These are phyloP conservation scores for Lutjanus argentimaculatus DNA, from an alignment of 2,797 vertebrate genomes.

Conservation along the genomic window DNA sequence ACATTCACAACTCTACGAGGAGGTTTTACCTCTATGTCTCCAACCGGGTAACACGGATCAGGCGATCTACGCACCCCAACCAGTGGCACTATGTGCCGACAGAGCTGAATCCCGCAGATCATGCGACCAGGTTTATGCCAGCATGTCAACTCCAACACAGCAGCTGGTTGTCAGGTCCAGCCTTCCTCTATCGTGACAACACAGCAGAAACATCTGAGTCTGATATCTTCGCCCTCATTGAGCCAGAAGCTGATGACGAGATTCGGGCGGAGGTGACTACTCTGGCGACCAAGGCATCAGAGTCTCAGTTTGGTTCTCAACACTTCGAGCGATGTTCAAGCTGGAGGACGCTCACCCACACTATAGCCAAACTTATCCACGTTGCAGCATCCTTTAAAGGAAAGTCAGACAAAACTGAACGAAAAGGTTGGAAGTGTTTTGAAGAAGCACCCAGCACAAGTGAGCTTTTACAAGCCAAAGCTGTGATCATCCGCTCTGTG, in stretches of 20 bases:
- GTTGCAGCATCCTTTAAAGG: background rate
- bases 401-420: background rate
- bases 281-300: background rate
- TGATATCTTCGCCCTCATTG: background rate
- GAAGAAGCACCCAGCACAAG: background rate
- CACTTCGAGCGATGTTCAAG: background rate
- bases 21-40: slow-evolving; percentile 15
- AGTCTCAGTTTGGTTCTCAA: background rate
- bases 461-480: background rate
- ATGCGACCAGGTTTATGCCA: background rate
- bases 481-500: background rate
- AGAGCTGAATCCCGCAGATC: slow-evolving; percentile 44
- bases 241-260: slow-evolving; percentile 31
- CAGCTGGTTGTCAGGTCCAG: slow-evolving; percentile 40
- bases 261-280: background rate
- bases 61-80: background rate
- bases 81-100: slow-evolving; percentile 39
- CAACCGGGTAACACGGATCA: slow-evolving; percentile 3
- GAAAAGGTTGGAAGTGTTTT: slow-evolving; percentile 14
- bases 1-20: slow-evolving; percentile 12
- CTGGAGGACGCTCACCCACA: background rate
- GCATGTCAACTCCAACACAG: background rate
- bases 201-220: background rate
- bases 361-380: slow-evolving; percentile 5
- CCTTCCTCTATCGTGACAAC: background rate